Percentiles rank a stretch among this genome's conserved stretches.
Conservation (phyloP, 1,140 invertebrate species). For the Solenopsis invicta region DNA sequence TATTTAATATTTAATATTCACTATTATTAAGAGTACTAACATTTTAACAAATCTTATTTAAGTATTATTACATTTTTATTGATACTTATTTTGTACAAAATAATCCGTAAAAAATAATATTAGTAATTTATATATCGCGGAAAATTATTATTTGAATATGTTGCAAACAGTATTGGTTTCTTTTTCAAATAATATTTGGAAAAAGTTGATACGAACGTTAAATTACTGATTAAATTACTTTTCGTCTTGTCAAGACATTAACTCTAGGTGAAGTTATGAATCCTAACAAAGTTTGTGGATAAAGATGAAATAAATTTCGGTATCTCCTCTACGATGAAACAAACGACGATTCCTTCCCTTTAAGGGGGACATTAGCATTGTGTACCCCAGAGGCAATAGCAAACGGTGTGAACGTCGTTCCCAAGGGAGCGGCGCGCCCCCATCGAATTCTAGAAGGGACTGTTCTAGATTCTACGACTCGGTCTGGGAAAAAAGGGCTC, state of each 20-base stretch:
- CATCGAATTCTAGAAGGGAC: constrained; percentile 15
- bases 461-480: constrained; percentile 49
- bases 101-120: neutral
- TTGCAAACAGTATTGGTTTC: neutral
- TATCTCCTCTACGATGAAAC: constrained; percentile 17
- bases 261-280: neutral
- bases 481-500: constrained; percentile 42
- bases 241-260: constrained; percentile 13
- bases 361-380: constrained; percentile 56
- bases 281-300: neutral
- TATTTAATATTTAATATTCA: constrained; percentile 8
- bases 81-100: neutral
- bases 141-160: neutral
- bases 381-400: constrained; percentile 47
- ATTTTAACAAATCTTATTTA: constrained; percentile 12
- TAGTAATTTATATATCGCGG: neutral
- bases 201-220: neutral
- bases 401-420: constrained; percentile 69
- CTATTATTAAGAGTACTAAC: neutral
- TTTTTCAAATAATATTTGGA: neutral
- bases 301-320: constrained; percentile 45
- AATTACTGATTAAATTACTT: constrained; percentile 22
- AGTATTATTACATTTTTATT: neutral
- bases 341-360: constrained; percentile 50
- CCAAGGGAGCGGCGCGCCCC: constrained; percentile 59